These are phyloP conservation scores for Burhinus oedicnemus DNA, from an alignment of 2,113 vertebrate species.

Conservation along the genomic window DNA sequence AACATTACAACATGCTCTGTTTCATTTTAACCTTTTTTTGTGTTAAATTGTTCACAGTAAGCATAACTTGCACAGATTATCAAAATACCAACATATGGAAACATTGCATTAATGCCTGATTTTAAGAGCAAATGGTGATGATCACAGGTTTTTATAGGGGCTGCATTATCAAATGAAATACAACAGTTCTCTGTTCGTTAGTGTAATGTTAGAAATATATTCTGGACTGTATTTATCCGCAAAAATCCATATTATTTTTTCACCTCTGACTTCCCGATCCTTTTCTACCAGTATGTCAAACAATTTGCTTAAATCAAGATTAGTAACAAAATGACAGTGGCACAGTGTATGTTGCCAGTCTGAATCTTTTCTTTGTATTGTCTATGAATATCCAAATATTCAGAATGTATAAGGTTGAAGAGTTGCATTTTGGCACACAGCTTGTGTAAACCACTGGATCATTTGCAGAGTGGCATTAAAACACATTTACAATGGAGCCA, in stretches of 20 bases:
- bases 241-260: constrained; percentile 1
- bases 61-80: not conserved
- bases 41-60: not conserved
- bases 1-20: not conserved
- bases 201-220: not conserved
- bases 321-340: not conserved
- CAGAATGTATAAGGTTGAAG: not conserved
- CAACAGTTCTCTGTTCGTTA: not conserved
- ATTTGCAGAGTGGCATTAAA: not conserved
- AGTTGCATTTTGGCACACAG: not conserved
- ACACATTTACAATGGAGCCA: not conserved
- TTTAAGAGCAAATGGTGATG: constrained; percentile 41
- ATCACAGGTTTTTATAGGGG: not conserved
- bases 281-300: not conserved
- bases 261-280: not conserved
- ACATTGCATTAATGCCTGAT: constrained; percentile 34
- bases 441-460: not conserved
- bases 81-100: constrained; percentile 40
- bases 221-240: not conserved
- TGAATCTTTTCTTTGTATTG: not conserved
- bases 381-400: not conserved
- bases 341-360: not conserved
- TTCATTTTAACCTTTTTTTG: not conserved
- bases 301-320: constrained; percentile 11
- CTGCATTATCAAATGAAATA: not conserved